phyloP scores from a whole-genome alignment of 2,888 invertebrate species.

The Diplazon laetatorius region DNA sequence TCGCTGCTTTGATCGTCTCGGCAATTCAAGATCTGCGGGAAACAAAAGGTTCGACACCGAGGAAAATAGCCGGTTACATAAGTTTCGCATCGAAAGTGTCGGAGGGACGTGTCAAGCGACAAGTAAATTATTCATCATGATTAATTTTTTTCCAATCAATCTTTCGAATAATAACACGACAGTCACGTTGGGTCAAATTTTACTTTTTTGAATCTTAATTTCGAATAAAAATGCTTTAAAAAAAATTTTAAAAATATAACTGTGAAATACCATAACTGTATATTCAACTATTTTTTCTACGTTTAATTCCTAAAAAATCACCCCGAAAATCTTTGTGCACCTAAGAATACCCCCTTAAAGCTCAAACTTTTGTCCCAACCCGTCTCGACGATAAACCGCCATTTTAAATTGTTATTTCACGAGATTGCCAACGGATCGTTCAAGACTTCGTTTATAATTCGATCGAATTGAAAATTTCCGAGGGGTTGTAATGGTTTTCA shows the following conservation, averaged over 20 bases:
- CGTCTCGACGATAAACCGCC: constrained; percentile 16
- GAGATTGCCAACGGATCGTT: background rate
- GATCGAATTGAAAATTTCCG: background rate
- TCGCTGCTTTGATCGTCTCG: constrained; percentile 74
- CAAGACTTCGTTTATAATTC: constrained; percentile 9
- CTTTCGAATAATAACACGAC: too few relatives aligned
- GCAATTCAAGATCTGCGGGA: constrained; percentile 76
- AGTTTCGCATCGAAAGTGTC: constrained; percentile 72
- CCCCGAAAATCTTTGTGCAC: too few relatives aligned
- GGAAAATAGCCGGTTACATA: constrained; percentile 75
- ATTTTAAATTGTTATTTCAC: constrained; percentile 32
- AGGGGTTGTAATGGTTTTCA: constrained; percentile 15
- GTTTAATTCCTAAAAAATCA: too few relatives aligned
- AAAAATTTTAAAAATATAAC: too few relatives aligned
- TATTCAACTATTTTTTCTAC: too few relatives aligned
- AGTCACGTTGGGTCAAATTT: too few relatives aligned
- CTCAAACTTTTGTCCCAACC: too few relatives aligned
- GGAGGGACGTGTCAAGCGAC: constrained; percentile 71
- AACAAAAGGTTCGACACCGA: constrained; percentile 73
- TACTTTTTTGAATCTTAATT: too few relatives aligned
- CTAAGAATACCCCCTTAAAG: too few relatives aligned
- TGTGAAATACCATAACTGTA: too few relatives aligned
- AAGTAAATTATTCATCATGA: constrained; percentile 69
- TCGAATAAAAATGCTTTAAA: too few relatives aligned
- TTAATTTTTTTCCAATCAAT: constrained; percentile 7